Evolutionary conservation across 2,888 invertebrate genomes (phyloP), one percentile per base, ranked within the genome.

Genomic region (Geophilus truncorum): DNA sequence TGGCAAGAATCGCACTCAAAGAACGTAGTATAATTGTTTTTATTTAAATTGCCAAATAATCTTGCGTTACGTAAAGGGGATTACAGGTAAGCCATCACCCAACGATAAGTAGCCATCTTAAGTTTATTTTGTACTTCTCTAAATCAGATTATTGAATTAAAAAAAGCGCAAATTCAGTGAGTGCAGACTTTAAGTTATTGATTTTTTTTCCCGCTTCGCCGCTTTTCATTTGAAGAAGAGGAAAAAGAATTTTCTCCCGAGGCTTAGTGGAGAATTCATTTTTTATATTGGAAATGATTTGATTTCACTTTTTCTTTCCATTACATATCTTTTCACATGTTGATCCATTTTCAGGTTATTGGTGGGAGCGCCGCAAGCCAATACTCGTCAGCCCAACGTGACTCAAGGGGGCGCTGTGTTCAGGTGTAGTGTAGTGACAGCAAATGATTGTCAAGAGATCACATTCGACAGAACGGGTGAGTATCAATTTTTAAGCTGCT

Each of bases 321-420:
- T 40, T 40, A 40, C 12, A n/a, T 40, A 40, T 40, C 10, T 40
- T 40, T 15, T 40, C 40, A 40, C 40, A 62, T 62, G 21, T 62
- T 21, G 23, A 23, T 62, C 10, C 57, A 23, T 62, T 90, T 90
- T 0, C 90, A 97, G 96, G 92, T 91, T 96, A 83, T 88, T 97
- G 81, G 93, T 97, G 80, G 97, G 97, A 18, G 97, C 97, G 1
- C 97, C 97, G 57, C 91, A 93, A 86, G 93, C 93, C 12, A 91
- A 93, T 85, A 91, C 93, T 0, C 83, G 85, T 21, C 90, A 92
- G 84, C 89, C 88, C 77, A 90, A 90, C 12, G 92, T 95, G 79
- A 84, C 87, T 34, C 89, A 91, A 81, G 95, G 94, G 15, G 97
- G 97, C 30, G 94, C 93, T 4, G 97, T 97, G 80, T 97, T 91